Percentiles rank a stretch among this genome's conserved stretches.
These are phyloP conservation scores for Chloebia gouldiae DNA, from an alignment of 2,113 vertebrate species.

Conservation along the genomic window DNA sequence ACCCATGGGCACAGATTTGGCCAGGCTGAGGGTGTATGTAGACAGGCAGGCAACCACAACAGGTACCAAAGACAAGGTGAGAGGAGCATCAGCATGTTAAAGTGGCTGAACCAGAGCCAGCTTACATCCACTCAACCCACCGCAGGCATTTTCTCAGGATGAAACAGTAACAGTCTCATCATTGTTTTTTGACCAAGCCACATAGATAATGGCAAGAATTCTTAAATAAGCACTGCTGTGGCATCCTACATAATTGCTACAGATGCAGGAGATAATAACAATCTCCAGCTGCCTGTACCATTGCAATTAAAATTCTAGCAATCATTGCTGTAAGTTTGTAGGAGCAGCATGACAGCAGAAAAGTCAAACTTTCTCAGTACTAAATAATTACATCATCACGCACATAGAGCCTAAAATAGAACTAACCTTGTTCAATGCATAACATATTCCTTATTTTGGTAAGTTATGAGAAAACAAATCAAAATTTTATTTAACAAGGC, in stretches of 20 bases:
- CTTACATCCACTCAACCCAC: background rate
- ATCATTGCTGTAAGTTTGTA: background rate
- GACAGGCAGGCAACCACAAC: background rate
- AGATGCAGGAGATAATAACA: background rate
- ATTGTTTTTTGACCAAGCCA: background rate
- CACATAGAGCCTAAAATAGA: background rate
- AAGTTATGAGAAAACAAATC: background rate
- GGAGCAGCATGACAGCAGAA: background rate
- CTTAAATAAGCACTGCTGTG: background rate
- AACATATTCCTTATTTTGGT: background rate
- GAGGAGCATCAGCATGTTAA: background rate
- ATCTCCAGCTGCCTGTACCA: background rate
- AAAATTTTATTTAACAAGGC: background rate
- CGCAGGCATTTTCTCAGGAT: background rate
- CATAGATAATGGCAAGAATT: background rate
- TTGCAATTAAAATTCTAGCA: background rate
- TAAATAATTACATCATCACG: background rate
- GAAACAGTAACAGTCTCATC: background rate
- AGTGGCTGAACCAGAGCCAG: background rate
- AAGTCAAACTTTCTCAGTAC: background rate
- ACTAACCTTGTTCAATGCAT: background rate
- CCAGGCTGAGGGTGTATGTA: background rate
- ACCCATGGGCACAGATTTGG: background rate
- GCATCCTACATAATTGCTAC: background rate
- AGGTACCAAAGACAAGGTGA: background rate